These are phyloP conservation scores for Arctopsyche grandis DNA, from an alignment of 1,140 invertebrate genomes.

Conservation along the genomic window DNA sequence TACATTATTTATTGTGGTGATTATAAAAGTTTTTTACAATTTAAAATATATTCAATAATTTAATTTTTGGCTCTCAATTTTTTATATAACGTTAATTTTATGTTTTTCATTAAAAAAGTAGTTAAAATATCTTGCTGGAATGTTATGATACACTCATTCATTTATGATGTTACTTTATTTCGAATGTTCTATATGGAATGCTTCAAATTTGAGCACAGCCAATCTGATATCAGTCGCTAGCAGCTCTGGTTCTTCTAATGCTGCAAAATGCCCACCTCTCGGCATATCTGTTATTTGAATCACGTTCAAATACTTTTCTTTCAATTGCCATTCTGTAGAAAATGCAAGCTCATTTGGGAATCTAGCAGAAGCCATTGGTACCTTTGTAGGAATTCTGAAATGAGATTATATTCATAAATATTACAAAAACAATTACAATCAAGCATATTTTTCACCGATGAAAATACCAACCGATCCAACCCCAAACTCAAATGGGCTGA, in stretches of 20 bases:
- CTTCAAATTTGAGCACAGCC: constrained; percentile 58
- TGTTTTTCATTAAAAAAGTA: too few relatives aligned
- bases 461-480: neutral
- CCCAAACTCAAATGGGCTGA: constrained; percentile 56
- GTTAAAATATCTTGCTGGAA: too few relatives aligned
- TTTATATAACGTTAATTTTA: too few relatives aligned
- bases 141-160: neutral
- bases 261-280: constrained; percentile 87
- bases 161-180: neutral
- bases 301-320: constrained; percentile 71
- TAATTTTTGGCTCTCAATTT: too few relatives aligned
- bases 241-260: constrained; percentile 79
- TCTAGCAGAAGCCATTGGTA: constrained; percentile 73
- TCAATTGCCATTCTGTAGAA: constrained; percentile 68
- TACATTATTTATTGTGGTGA: too few relatives aligned
- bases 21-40: too few relatives aligned
- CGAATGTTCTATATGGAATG: constrained; percentile 4
- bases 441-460: neutral
- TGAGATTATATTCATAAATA: neutral
- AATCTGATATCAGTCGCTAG: constrained; percentile 72
- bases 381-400: constrained; percentile 70
- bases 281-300: constrained; percentile 70
- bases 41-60: too few relatives aligned
- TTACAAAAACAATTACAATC: constrained; percentile 29
- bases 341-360: constrained; percentile 74